phyloP scores from a whole-genome alignment of 2,888 invertebrate genomes.

The Lacanobia wlatinum region DNA sequence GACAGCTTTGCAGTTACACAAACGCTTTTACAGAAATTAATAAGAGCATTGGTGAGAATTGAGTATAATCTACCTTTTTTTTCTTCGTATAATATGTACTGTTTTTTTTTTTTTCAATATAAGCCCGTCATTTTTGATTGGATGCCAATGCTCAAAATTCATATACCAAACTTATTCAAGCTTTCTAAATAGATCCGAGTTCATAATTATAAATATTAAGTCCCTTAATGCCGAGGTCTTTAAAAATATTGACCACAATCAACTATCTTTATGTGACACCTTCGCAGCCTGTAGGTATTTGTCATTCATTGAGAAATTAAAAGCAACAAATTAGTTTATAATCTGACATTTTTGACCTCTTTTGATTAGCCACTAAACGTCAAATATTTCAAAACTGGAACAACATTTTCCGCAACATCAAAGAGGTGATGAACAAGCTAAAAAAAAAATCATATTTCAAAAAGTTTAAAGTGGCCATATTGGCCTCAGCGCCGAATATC shows the following conservation, averaged over 20 bases:
- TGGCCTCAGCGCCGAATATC: constrained; percentile 29
- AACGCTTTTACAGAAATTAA: no score
- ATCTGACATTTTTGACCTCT: not conserved
- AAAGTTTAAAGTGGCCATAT: constrained; percentile 5
- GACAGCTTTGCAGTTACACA: no score
- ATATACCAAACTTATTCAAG: no score
- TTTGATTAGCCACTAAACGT: not conserved
- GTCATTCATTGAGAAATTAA: no score
- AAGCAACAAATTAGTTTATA: no score
- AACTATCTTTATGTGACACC: no score
- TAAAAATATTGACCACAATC: not conserved
- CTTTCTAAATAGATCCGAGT: not conserved
- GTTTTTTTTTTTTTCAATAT: not conserved
- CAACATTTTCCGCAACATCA: not conserved
- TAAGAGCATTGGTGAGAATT: no score
- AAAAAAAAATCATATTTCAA: constrained; percentile 1
- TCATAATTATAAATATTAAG: not conserved
- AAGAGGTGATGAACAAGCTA: not conserved
- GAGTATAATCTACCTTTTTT: no score
- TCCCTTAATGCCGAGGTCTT: no score
- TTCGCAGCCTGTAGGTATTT: not conserved
- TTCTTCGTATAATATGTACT: no score
- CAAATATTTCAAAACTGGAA: not conserved
- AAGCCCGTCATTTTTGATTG: no score
- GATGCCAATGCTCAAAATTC: no score